phyloP scores from a whole-genome alignment of 2,888 invertebrate species.

The Antheraea yamamai region DNA sequence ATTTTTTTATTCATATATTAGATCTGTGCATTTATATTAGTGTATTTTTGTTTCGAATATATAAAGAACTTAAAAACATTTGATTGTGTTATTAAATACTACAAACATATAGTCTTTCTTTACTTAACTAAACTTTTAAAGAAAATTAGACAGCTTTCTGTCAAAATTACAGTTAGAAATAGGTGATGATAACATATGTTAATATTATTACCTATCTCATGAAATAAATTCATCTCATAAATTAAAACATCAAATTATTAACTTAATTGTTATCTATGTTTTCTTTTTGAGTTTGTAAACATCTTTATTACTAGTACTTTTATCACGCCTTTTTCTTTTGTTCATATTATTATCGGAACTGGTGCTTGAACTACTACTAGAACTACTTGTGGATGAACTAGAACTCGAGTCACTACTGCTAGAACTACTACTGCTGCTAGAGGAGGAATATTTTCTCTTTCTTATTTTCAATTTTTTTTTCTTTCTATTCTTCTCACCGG shows the following conservation, averaged over 20 bases:
- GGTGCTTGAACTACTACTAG: constrained; percentile 60
- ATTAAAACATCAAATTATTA: neutral
- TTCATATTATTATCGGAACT: constrained; percentile 61
- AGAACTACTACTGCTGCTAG: constrained; percentile 60
- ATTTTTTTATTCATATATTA: neutral
- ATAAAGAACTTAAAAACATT: neutral
- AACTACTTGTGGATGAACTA: constrained; percentile 50
- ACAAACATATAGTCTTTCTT: neutral
- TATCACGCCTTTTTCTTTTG: constrained; percentile 52
- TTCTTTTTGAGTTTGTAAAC: constrained; percentile 49
- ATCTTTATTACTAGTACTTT: constrained; percentile 39
- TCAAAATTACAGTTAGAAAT: neutral
- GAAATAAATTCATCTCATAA: neutral
- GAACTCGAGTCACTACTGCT: constrained; percentile 34
- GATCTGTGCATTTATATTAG: neutral
- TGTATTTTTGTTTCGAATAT: neutral
- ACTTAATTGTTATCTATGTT: constrained; percentile 32
- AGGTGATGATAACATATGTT: neutral
- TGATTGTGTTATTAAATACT: neutral
- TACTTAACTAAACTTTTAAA: too few relatives aligned
- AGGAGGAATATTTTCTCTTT: constrained; percentile 59
- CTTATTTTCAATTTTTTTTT: constrained; percentile 52
- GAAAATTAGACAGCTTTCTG: too few relatives aligned
- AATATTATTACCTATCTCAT: neutral
- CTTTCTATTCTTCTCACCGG: constrained; percentile 59